Evolutionary conservation across 2,888 invertebrate species (phyloP), one percentile per base, ranked within the genome.

Genomic region (Hypomecis punctinalis): DNA sequence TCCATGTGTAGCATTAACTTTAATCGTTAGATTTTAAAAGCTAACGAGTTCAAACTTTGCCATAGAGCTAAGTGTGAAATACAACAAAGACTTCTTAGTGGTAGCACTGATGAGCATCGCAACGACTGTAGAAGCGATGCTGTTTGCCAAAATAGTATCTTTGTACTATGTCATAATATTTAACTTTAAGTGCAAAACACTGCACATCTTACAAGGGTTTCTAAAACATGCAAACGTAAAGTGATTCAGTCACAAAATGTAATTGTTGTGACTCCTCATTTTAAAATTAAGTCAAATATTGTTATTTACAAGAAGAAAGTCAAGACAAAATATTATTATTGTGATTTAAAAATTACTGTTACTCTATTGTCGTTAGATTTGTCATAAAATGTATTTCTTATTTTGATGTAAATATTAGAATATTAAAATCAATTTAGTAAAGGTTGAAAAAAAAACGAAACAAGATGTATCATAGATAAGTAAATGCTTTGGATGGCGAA

Each of bases 1-100:
- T 96, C 83, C 96, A 96, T 82, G 96, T 96, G 84, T 95, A 94
- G 93, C 84, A 82, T 73, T 76, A 75, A 76, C 72, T 76, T 71
- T 61, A 61, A 70, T 73, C 74, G 65, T 67, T 74, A 77, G 62
- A 67, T 59, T 68, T 63, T 59, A 46, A 57, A 47, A 68, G 66
- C 67, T 70, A 71, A 71, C 71, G 71, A 69, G 67, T 61, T 45
- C 59, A 46, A 52, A 68, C 64, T 65, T 66, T 54, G 59, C 62
- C 66, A 33, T 42, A 58, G 37, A 33, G 64, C 36, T 56, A 42
- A 60, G 35, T 51, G 51, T 46, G 40, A 35, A 42, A 53, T 39
- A 45, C 13, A 45, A 42, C 5, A 43, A 58, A 53, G 47, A 47
- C 40, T 58, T 51, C 47, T 6, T 6, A 40, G 39, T n/a, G 10